Conservation (phyloP, 1,140 invertebrate genomes). For the Ceratina japonica region DNA sequence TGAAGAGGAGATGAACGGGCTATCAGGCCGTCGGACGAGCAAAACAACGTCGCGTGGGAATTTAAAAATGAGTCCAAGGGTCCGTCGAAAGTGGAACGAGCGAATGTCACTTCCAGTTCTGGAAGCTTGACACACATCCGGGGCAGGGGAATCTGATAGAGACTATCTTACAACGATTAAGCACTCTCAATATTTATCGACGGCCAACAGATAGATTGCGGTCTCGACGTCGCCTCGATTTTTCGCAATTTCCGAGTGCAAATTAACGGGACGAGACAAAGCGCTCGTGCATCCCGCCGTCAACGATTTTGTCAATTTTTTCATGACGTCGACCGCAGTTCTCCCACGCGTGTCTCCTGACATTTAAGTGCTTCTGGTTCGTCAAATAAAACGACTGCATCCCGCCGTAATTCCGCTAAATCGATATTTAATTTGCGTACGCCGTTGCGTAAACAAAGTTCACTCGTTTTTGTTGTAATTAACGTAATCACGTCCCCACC, state of each 20-base stretch:
- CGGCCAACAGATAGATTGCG: too few species aligned
- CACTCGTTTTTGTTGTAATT: too few species aligned
- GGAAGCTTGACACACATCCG: slow-evolving; percentile 36
- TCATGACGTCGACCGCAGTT: neutral
- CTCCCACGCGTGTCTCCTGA: slow-evolving; percentile 1
- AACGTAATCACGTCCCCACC: too few species aligned
- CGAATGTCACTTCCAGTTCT: slow-evolving; percentile 55
- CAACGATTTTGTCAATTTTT: neutral
- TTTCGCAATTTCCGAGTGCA: too few species aligned
- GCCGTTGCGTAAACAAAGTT: too few species aligned
- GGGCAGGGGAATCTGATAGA: too few species aligned
- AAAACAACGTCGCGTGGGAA: slow-evolving; percentile 32
- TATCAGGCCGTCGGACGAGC: neutral
- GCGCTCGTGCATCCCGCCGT: neutral
- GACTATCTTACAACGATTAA: neutral
- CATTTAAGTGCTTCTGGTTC: neutral
- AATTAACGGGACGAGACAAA: neutral
- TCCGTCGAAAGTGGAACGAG: slow-evolving; percentile 37
- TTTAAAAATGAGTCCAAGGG: slow-evolving; percentile 51
- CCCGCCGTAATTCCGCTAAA: neutral
- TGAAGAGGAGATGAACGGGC: too few species aligned
- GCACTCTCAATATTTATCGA: neutral
- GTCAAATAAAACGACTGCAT: neutral
- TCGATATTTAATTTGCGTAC: neutral
- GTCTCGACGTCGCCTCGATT: too few species aligned